Conservation (phyloP, 2,888 invertebrate species). For the Ectropis crepuscularia region DNA sequence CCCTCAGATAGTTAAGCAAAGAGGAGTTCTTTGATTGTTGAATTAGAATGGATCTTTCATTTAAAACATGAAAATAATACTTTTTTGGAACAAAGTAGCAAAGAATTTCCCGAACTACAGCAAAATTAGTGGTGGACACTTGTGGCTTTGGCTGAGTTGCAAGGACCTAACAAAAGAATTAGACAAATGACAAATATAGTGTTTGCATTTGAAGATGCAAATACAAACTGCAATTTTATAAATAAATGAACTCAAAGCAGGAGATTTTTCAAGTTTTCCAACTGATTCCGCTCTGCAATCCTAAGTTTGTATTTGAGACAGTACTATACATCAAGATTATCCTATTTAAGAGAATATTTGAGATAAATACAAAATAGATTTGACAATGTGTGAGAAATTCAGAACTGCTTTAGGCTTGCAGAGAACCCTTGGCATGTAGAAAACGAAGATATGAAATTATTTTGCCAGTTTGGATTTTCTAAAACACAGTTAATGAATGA, state of each 20-base stretch:
- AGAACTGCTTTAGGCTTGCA: neutral
- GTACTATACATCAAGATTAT: conserved; percentile 1
- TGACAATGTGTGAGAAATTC: neutral
- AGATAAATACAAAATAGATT: conserved; percentile 1
- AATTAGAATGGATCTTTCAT: too few relatives aligned
- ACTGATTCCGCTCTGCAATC: conserved; percentile 20
- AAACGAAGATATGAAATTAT: conserved; percentile 1
- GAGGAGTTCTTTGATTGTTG: too few relatives aligned
- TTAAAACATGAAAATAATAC: too few relatives aligned
- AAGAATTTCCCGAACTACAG: too few relatives aligned
- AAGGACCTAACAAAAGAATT: too few relatives aligned
- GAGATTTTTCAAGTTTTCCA: conserved; percentile 17
- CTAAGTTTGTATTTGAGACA: conserved; percentile 7
- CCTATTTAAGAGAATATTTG: conserved; percentile 2
- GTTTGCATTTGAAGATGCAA: conserved; percentile 2
- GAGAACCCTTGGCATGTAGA: conserved; percentile 2
- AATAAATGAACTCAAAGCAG: conserved; percentile 17
- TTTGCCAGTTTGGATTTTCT: conserved; percentile 3
- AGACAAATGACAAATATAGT: too few relatives aligned
- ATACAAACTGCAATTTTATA: conserved; percentile 4
- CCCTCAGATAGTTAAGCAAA: too few relatives aligned
- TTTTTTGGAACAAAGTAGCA: too few relatives aligned
- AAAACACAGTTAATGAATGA: conserved; percentile 3
- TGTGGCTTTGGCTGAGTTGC: too few relatives aligned
- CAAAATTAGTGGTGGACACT: too few relatives aligned